phyloP scores from a whole-genome alignment of 1,140 invertebrate genomes.

The Hylyphantes graminicola region DNA sequence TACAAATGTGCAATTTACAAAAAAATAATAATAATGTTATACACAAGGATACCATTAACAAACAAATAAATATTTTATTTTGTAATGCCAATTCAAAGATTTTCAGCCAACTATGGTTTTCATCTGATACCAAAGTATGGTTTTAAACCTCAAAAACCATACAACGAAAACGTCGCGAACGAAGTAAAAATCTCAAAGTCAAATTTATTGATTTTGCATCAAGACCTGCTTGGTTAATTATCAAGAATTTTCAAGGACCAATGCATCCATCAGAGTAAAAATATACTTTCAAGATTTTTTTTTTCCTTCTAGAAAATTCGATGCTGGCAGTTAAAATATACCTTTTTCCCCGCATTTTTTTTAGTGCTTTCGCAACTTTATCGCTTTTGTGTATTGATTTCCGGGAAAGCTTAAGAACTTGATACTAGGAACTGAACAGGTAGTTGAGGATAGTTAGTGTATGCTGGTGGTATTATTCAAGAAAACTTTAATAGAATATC shows the following conservation, averaged over 20 bases:
- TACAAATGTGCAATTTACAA: too few relatives aligned
- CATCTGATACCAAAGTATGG: background rate
- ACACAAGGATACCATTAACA: too few relatives aligned
- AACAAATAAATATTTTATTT: too few relatives aligned
- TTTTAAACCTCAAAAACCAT: background rate
- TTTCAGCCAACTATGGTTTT: too few relatives aligned
- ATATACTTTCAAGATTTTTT: constrained; percentile 24
- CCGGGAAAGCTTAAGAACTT: constrained; percentile 14
- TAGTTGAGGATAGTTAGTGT: background rate
- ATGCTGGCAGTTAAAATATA: background rate
- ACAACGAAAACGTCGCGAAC: background rate
- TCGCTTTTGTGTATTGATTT: constrained; percentile 44
- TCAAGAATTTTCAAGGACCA: constrained; percentile 43
- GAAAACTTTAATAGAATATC: background rate
- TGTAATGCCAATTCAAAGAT: too few relatives aligned
- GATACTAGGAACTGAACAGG: background rate
- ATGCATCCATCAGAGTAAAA: constrained; percentile 37
- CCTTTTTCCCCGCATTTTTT: constrained; percentile 8
- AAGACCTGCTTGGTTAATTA: constrained; percentile 50
- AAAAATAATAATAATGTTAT: too few relatives aligned
- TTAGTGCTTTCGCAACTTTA: constrained; percentile 30
- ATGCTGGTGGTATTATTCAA: too few relatives aligned
- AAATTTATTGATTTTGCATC: constrained; percentile 57
- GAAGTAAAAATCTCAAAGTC: constrained; percentile 51
- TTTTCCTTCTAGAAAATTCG: background rate